Evolutionary conservation across 2,113 vertebrate genomes (phyloP).

Genomic region (pig (Sus scrofa)): DNA sequence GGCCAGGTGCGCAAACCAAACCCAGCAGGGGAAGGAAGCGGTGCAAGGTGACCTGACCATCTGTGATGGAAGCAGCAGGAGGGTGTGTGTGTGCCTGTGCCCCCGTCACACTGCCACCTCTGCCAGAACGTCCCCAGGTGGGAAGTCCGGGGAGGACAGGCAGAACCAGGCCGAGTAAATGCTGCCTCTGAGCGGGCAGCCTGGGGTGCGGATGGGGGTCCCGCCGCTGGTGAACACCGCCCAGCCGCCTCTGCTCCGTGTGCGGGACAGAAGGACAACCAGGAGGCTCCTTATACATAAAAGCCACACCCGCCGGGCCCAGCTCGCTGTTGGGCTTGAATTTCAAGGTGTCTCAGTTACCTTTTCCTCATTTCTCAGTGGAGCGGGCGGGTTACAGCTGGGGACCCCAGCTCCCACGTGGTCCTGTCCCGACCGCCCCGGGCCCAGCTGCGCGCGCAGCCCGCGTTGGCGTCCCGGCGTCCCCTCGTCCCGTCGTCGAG

Average conservation of each 20-base stretch:
- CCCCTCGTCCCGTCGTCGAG: not conserved
- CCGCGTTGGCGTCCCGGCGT: too few relatives aligned
- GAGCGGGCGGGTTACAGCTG: accelerated
- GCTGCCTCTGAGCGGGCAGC: not conserved
- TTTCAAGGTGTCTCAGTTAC: not conserved
- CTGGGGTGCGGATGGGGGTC: too few relatives aligned
- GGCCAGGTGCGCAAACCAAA: accelerated
- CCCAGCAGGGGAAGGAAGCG: not conserved
- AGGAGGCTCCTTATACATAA: too few relatives aligned
- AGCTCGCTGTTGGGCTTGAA: not conserved
- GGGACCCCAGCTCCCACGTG: too few relatives aligned
- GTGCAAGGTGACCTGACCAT: too few relatives aligned
- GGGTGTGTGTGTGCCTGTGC: too few relatives aligned
- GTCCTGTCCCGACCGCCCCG: not conserved
- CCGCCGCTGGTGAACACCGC: too few relatives aligned
- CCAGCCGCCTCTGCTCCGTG: accelerated
- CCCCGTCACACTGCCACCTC: too few relatives aligned
- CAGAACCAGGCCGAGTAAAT: accelerated
- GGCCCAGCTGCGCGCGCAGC: not conserved
- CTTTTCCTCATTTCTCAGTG: not conserved
- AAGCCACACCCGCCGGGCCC: not conserved
- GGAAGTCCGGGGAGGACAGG: not conserved
- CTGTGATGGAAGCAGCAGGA: too few relatives aligned
- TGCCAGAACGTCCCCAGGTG: too few relatives aligned
- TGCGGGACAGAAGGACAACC: too few relatives aligned